These are phyloP conservation scores for Ctenopoma multispine DNA, from an alignment of 2,797 vertebrate genomes.

Conservation along the genomic window DNA sequence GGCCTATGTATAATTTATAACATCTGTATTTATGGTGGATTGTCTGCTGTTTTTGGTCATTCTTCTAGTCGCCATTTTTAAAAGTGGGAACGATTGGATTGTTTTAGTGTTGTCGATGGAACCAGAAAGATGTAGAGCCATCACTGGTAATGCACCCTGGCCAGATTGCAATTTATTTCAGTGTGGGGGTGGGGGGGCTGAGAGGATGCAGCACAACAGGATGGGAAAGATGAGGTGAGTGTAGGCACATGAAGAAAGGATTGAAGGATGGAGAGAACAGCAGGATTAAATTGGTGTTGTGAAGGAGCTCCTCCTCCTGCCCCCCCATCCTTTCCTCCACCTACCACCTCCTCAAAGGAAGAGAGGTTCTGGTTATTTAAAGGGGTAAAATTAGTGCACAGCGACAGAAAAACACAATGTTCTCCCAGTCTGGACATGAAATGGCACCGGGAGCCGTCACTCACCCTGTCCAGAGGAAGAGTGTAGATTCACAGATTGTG, in stretches of 20 bases:
- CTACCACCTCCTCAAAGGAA: conserved; percentile 13
- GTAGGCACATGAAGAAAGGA: conserved; percentile 11
- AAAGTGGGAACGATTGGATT: conserved; percentile 20
- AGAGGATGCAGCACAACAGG: conserved; percentile 8
- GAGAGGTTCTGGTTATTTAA: conserved; percentile 49
- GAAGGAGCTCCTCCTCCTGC: conserved; percentile 7
- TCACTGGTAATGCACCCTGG: background rate
- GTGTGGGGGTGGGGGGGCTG: background rate
- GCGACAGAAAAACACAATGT: conserved; percentile 28
- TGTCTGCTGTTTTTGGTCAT: background rate
- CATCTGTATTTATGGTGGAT: conserved; percentile 61
- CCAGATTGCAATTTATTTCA: conserved; percentile 9
- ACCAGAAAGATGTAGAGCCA: conserved; percentile 4
- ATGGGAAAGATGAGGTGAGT: conserved; percentile 24
- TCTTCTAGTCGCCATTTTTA: conserved; percentile 8
- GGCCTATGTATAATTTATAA: conserved; percentile 71
- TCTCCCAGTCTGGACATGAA: conserved; percentile 3
- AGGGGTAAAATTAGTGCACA: conserved; percentile 39
- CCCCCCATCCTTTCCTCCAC: background rate
- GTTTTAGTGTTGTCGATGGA: background rate
- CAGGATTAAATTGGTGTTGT: conserved; percentile 60
- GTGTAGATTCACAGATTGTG: conserved; percentile 28
- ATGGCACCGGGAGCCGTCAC: background rate
- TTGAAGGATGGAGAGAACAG: conserved; percentile 36
- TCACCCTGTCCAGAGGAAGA: background rate